Percentiles rank a stretch among this genome's conserved stretches.
Evolutionary conservation across 2,113 vertebrate genomes (phyloP).

Genomic region (Heterocephalus glaber): DNA sequence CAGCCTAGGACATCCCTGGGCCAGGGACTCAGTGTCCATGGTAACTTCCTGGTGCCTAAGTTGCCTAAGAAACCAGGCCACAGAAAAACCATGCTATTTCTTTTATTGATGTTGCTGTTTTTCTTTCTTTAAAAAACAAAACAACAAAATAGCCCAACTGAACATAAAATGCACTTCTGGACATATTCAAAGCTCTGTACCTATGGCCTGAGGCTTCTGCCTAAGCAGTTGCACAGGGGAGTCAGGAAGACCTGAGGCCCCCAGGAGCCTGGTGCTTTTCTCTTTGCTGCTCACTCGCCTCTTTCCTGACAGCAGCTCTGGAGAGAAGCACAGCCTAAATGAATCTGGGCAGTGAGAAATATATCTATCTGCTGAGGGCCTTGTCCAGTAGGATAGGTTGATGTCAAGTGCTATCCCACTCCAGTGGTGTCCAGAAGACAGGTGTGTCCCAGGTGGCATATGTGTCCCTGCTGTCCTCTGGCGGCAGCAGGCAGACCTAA

Average conservation of each 20-base stretch:
- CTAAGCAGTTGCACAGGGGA: not conserved
- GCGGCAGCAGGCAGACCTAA: constrained; percentile 63
- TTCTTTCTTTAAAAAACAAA: constrained; percentile 43
- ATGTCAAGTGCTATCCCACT: constrained; percentile 68
- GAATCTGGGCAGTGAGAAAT: constrained; percentile 39
- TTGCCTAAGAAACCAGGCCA: constrained; percentile 58
- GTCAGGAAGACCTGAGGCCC: not conserved
- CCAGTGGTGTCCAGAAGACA: constrained; percentile 68
- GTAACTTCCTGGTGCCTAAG: not conserved
- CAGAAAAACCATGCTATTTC: constrained; percentile 52
- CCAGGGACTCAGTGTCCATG: not conserved
- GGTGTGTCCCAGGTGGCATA: constrained; percentile 46
- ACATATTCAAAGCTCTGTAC: constrained; percentile 48
- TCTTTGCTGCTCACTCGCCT: not conserved
- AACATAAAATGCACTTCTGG: constrained; percentile 59
- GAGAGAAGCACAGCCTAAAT: constrained; percentile 39
- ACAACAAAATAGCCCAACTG: not conserved
- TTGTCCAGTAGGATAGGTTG: not conserved
- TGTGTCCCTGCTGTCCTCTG: constrained; percentile 58
- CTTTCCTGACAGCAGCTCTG: constrained; percentile 45
- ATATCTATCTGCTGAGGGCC: constrained; percentile 66
- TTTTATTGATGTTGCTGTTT: constrained; percentile 66
- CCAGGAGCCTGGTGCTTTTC: not conserved
- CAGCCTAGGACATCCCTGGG: not conserved
- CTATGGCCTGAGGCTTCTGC: constrained; percentile 54